Percentiles rank a stretch among this genome's conserved stretches.
phyloP scores from a whole-genome alignment of 2,888 invertebrate genomes.

The Leptopilina drosophilae region DNA sequence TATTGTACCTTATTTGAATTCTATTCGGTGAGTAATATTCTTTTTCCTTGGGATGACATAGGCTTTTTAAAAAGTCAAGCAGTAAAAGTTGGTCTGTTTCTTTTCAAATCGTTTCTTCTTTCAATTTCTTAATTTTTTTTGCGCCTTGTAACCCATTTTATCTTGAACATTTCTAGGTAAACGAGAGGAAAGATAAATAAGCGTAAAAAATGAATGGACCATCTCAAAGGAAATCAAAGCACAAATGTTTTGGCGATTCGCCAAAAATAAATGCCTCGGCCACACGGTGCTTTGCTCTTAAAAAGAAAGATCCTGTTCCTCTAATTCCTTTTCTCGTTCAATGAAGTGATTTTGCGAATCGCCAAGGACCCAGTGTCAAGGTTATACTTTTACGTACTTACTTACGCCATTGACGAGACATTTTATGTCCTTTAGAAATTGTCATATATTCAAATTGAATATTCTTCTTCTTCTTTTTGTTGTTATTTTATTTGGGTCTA shows the following conservation, averaged over 20 bases:
- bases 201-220: conserved; percentile 39
- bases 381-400: background rate
- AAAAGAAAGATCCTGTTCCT: conserved; percentile 15
- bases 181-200: conserved; percentile 34
- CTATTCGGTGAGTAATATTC: no score
- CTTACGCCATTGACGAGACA: no score
- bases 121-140: background rate
- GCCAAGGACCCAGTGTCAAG: conserved; percentile 36
- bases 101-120: background rate
- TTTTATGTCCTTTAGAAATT: no score
- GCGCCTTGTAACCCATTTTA: conserved; percentile 3
- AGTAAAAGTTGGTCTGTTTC: background rate
- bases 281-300: conserved; percentile 2
- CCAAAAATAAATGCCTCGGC: conserved; percentile 25
- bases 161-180: conserved; percentile 21
- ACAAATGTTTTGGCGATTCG: conserved; percentile 35
- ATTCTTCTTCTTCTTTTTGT: no score
- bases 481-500: no score
- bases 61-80: no score
- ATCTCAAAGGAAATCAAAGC: conserved; percentile 35
- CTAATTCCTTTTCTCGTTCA: background rate
- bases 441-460: no score
- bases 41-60: no score
- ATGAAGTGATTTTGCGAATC: background rate
- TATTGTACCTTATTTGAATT: no score